Evolutionary conservation across 1,140 invertebrate species (phyloP), one percentile per base, ranked within the genome.

Genomic region (Drosophila serrata): DNA sequence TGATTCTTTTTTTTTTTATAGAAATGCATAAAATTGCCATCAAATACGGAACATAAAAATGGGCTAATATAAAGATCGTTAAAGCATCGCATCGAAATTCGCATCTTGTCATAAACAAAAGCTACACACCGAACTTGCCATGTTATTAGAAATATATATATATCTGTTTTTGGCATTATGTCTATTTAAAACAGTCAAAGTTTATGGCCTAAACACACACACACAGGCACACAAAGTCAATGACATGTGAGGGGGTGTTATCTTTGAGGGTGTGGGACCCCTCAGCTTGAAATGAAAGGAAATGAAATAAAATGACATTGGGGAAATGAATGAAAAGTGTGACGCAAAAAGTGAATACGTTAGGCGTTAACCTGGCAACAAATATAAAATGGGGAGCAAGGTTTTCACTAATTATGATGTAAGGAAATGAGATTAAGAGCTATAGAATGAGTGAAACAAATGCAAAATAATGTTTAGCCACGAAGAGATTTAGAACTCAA

Each of bases 191-290:
- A 48, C 19, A 49, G 13, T 49, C 9, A 63, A n/a, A 75, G 75
- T 75, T 75, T 75, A 75, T 75, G 49, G 43, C 59, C 49, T 24
- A 74, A 63, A 33, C 31, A 58, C n/a, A 61, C 43, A 45, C n/a
- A 70, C 40, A 40, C 24, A 35, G 43, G 12, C 61, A 2, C n/a
- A 24, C 45, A 65, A 78, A 81, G 82, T 86, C 82, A 86, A 75
- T 82, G 82, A 87, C 82, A 86, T 81, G 57, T 57, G 59, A 22
- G 40, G 58, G 46, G 35, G 42, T 63, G 60, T 67, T 67, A 63
- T 63, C 64, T 49, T 17, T 17, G 29, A 35, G 70, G 29, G 35
- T 75, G n/a, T n/a, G 48, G 17, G 22, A 24, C 45, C 31, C 53
- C 53, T 12, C 31, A 22, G 27, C 40, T 29, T 39, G 37, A 22